phyloP scores from a whole-genome alignment of 2,797 vertebrate species.

The Poecilia velifera region DNA sequence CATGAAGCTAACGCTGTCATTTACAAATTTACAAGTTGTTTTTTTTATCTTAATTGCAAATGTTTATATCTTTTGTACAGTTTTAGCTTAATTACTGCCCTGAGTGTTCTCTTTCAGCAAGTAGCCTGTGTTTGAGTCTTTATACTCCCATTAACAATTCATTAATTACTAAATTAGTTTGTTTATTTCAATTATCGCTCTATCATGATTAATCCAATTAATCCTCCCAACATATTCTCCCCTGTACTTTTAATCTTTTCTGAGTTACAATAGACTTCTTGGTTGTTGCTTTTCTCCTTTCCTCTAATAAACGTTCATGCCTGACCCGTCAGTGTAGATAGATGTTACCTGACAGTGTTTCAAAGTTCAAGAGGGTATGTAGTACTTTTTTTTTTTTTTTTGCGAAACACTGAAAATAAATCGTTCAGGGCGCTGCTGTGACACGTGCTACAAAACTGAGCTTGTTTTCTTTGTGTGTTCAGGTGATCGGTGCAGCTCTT shows the following conservation, averaged over 20 bases:
- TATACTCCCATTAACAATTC: too few relatives aligned
- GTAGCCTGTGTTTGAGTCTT: too few relatives aligned
- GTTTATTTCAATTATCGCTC: too few relatives aligned
- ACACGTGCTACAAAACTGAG: neutral
- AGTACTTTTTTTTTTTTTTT: neutral
- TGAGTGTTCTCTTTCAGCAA: too few relatives aligned
- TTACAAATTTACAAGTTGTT: too few relatives aligned
- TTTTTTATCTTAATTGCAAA: too few relatives aligned
- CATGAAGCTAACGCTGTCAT: too few relatives aligned
- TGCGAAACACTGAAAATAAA: constrained; percentile 17
- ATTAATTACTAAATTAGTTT: too few relatives aligned
- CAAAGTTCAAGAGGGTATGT: neutral
- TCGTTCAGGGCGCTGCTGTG: constrained; percentile 18
- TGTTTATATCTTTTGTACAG: too few relatives aligned
- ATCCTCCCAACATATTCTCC: neutral
- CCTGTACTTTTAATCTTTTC: neutral
- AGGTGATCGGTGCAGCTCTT: constrained; percentile 91
- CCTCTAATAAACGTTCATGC: neutral
- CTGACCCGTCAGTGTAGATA: neutral
- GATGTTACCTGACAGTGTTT: neutral
- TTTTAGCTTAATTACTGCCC: too few relatives aligned
- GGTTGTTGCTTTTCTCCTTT: neutral
- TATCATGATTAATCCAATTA: too few relatives aligned
- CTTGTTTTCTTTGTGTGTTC: constrained; percentile 19
- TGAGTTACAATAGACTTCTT: neutral